Percentiles rank a stretch among this genome's conserved stretches.
Conservation (phyloP, 2,888 invertebrate genomes). For the Epsilonema sp. region DNA sequence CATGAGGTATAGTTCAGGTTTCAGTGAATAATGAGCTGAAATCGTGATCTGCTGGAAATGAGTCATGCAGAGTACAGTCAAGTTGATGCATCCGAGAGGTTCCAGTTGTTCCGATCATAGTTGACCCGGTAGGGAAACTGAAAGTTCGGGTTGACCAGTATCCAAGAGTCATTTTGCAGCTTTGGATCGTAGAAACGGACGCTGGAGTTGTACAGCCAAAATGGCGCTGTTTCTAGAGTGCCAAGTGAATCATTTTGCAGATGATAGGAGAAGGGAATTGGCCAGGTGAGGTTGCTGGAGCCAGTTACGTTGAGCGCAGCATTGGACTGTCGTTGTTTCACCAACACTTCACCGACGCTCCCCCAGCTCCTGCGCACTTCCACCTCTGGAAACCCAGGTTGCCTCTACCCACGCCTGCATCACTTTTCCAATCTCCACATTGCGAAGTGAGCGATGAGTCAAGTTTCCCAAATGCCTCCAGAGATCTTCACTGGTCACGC, state of each 20-base stretch:
- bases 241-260: too few species aligned
- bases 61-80: background rate
- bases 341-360: too few species aligned
- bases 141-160: conserved; percentile 25
- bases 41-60: background rate
- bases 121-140: conserved; percentile 23
- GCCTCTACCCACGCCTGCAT: conserved; percentile 23
- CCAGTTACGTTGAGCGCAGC: background rate
- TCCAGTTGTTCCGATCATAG: conserved; percentile 24
- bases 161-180: conserved; percentile 16
- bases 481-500: background rate
- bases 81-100: conserved; percentile 19
- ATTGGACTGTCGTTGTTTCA: background rate
- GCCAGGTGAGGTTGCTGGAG: background rate
- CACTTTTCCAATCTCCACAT: conserved; percentile 12
- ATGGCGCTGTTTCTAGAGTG: conserved; percentile 13
- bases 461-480: conserved; percentile 10
- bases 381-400: conserved; percentile 23
- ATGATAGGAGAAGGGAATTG: background rate
- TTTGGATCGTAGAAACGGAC: conserved; percentile 22
- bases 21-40: background rate
- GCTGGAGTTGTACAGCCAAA: conserved; percentile 23
- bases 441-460: too few species aligned
- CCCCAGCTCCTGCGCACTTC: conserved; percentile 10
- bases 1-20: background rate